Evolutionary conservation across 2,113 vertebrate species (phyloP), one percentile per base, ranked within the genome.

Genomic region (Motacilla alba): DNA sequence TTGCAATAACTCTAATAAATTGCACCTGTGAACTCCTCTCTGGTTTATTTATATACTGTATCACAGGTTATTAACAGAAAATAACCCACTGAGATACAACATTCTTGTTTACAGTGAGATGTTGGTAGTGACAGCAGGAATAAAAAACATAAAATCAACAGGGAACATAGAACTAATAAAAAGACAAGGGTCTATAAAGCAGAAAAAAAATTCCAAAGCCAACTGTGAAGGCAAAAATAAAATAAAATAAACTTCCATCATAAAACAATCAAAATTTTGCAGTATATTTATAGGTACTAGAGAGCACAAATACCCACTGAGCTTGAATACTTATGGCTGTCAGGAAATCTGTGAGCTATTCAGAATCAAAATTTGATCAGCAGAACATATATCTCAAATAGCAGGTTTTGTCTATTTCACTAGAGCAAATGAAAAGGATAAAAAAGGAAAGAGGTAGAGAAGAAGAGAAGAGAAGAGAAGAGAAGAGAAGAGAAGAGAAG

Each of bases 71-170:
- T 98, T 98, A 98, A 98, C 95, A 97, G 98, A 98, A 98, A 97
- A 98, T 98, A 98, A 98, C 97, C 97, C 95, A 98, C 98, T 98
- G 98, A 97, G 97, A 97, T 97, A 98, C 97, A 98, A 89, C 97
- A 97, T 96, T 98, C 97, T 98, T 98, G 97, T 98, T 98, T 98
- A 98, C 98, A 98, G 97, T 97, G 98, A 98, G 97, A 96, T 95
- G 95, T 95, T 97, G 96, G 95, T 98, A 97, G 96, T 97, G 98
- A 98, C 97, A 98, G 97, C 97, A 98, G 96, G 97, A 98, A 97
- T 97, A 98, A 98, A 98, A 98, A 98, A 96, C 90, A 98, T 96
- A 98, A 98, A 98, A 98, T 97, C 98, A 98, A 97, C 97, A 97
- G 98, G 98, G 97, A 98, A 96, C 97, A 97, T 75, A 96, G 96